Evolutionary conservation across 2,888 invertebrate species (phyloP), one percentile per base, ranked within the genome.

Genomic region (Rhaphigaster nebulosa): DNA sequence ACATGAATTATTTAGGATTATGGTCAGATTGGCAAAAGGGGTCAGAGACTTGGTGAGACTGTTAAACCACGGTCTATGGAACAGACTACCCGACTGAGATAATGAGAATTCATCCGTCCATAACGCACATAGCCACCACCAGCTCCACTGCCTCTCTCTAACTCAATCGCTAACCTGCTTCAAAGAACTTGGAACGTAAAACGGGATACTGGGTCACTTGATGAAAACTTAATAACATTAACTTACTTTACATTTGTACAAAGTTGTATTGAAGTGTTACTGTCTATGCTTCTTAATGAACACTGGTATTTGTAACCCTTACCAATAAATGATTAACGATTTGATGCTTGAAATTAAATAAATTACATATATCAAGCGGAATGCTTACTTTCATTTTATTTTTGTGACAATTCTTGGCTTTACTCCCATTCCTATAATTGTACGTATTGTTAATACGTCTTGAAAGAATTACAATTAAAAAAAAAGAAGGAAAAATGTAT

Each of bases 61-160:
- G 65, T 65, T 65, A 65, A n/a, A 65, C 18, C 65, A 65, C 65
- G 65, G 80, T 80, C 80, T 80, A 41, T 23, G 80, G 80, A 38
- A 41, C 80, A 26, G 80, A 80, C 80, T 41, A 80, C 10, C 80
- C 80, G 80, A 80, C 80, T 80, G 80, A 80, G 41, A 80, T 80
- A 80, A 80, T 80, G 80, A 80, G 80, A 29, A 80, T 38, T 80
- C 80, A 80, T 1, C 80, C 38, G 80, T 23, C 80, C 80, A 41
- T 80, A 80, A 80, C 80, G 80, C 26, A 80, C 80, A 80, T 41
- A 29, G 80, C 38, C 41, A 41, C 38, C 41, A 41, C 26, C 80
- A 38, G 80, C 80, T 80, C 41, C 38, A 76, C 38, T 38, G 76
- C 38, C 20, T 23, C 54, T 54, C 23, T n/a, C 60, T 60, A n/a